phyloP scores from a whole-genome alignment of 2,113 vertebrate species.

The Leptocoma aspasia region DNA sequence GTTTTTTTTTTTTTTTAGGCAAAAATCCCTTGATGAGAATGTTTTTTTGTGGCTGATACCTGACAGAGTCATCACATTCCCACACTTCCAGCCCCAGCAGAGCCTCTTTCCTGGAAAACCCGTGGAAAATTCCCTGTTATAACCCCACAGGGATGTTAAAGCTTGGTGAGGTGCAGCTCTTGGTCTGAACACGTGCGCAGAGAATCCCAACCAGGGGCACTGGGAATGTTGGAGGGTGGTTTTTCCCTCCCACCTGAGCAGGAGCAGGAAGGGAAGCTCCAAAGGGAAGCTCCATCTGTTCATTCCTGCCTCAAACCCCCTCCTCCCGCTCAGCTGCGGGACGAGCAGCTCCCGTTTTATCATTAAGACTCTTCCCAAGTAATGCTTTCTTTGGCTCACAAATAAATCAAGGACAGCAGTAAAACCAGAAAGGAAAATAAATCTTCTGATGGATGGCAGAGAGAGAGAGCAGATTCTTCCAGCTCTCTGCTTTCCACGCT shows the following conservation, averaged over 20 bases:
- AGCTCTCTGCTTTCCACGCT: background rate
- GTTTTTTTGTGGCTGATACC: background rate
- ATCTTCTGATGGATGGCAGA: background rate
- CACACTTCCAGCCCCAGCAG: background rate
- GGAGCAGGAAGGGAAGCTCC: background rate
- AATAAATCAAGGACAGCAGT: slow-evolving; percentile 7
- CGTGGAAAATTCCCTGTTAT: background rate
- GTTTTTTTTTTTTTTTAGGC: background rate
- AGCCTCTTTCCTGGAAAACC: background rate
- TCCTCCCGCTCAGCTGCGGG: background rate
- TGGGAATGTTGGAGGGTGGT: background rate
- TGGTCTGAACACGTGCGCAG: background rate
- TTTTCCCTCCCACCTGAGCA: background rate
- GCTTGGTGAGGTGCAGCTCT: background rate
- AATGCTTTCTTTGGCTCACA: slow-evolving; percentile 6
- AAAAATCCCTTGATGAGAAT: background rate
- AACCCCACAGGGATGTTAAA: background rate
- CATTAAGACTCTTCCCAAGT: slow-evolving; percentile 47
- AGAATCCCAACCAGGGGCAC: accelerated
- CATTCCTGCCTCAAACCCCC: background rate
- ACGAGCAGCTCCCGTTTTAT: background rate
- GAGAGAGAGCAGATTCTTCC: background rate
- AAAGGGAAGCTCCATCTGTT: background rate
- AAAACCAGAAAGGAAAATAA: slow-evolving; percentile 16
- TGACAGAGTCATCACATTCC: background rate